A percentile compares a stretch with the other conserved stretches of the same genome.
phyloP scores from a whole-genome alignment of 1,140 invertebrate species.

The Zeugodacus cucurbitae region DNA sequence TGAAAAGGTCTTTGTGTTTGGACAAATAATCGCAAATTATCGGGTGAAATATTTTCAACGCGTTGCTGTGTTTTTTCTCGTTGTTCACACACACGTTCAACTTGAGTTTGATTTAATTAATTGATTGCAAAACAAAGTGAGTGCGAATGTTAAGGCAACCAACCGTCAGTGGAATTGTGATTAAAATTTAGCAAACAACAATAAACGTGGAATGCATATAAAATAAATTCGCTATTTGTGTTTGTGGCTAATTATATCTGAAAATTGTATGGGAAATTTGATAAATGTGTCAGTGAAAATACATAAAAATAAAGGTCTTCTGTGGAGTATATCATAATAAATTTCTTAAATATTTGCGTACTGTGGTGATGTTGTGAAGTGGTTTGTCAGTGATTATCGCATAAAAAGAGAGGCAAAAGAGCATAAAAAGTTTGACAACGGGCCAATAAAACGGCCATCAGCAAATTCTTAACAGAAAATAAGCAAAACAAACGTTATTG shows the following conservation, averaged over 20 bases:
- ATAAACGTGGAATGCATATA: background rate
- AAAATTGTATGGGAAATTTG: background rate
- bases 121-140: conserved; percentile 6
- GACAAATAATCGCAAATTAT: background rate
- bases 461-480: background rate
- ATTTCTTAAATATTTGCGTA: background rate
- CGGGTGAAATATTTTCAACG: background rate
- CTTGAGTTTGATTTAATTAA: conserved; percentile 9
- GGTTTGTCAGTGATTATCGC: background rate
- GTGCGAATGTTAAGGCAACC: background rate
- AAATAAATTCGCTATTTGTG: background rate
- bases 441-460: background rate
- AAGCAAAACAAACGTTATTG: conserved; percentile 22
- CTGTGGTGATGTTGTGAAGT: conserved; percentile 19
- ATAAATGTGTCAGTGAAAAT: background rate
- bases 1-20: conserved; percentile 27
- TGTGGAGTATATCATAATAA: background rate
- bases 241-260: background rate
- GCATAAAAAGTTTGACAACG: background rate
- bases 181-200: conserved; percentile 9
- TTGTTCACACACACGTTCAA: conserved; percentile 18
- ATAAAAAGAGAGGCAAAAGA: background rate
- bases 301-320: background rate
- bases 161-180: background rate
- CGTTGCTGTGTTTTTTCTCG: conserved; percentile 31